A percentile compares a stretch with the other conserved stretches of the same genome.
These are phyloP conservation scores for Ostrea edulis DNA, from an alignment of 1,140 invertebrate genomes.

Conservation along the genomic window DNA sequence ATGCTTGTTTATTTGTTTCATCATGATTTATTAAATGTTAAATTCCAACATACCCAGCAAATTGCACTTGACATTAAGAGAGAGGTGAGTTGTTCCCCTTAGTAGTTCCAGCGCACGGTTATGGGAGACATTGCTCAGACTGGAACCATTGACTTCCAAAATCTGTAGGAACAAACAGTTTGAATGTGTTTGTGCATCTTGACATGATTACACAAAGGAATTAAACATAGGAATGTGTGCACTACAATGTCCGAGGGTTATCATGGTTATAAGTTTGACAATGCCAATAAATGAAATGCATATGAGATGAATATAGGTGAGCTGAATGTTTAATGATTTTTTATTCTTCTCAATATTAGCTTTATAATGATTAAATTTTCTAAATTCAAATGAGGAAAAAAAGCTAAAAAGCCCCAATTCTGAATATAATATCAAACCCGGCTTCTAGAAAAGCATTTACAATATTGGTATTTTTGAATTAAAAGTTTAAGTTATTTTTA, in stretches of 20 bases:
- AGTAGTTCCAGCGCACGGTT: conserved; percentile 95
- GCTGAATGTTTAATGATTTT: neutral
- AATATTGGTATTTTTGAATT: neutral
- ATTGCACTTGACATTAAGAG: conserved; percentile 98
- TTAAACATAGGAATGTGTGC: too few species aligned
- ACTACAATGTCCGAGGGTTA: neutral
- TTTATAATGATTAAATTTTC: conserved; percentile 17
- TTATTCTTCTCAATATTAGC: neutral
- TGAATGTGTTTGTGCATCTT: neutral
- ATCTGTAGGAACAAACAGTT: conserved; percentile 66
- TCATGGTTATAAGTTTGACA: neutral
- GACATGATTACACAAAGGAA: neutral
- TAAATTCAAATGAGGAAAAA: neutral
- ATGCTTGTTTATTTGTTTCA: neutral
- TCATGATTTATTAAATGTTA: neutral
- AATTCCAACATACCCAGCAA: conserved; percentile 83
- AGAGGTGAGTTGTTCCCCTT: conserved; percentile 95
- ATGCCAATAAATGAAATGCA: neutral
- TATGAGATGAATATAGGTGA: neutral
- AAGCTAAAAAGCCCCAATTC: conserved; percentile 17
- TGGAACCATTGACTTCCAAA: conserved; percentile 97
- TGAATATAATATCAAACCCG: neutral
- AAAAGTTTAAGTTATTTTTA: neutral
- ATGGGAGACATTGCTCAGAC: conserved; percentile 94
- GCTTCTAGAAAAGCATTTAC: neutral